Base-by-base conservation (phyloP, 2,113 vertebrate species). In the Nothocercus julius region DNA sequence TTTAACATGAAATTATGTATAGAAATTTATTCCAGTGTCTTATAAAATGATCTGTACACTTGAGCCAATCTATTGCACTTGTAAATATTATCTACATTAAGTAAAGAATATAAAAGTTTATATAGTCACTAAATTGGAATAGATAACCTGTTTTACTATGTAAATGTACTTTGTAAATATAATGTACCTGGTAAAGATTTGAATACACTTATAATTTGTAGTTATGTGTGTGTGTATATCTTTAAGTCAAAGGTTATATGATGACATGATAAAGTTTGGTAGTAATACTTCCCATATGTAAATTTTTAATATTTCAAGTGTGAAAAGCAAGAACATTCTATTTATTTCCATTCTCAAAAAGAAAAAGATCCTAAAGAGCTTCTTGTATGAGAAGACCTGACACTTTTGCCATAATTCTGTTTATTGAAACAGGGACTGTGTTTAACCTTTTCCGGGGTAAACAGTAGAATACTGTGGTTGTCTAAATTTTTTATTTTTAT, bases 371-470 rank as follows among this genome's bases (percentile, higher is more conserved):
- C 3, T 1, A 24, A 80, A 67, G 12, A 66, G 12, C 28, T 81
- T 81, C 4, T 63, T 62, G 5, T 1, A 4, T 25, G 20, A 42
- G 20, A 38, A 69, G 30, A 45, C 7, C 32, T 32, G 45, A 49
- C 7, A 1, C 11, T 38, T n/a, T 38, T 53, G 4, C 15, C 56
- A 0, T n/a, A 9, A 2, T 59, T 76, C 30, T 18, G 1, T 74
- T 78, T 19, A 13, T 45, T 78, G 62, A 11, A 82, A 47, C 17
- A 62, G 16, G 42, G 42, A 44, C 42, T 36, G 8, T 36, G 8
- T 36, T 36, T 36, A 36, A 36, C 36, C 8, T 36, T 30, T n/a
- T 17, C 13, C 15, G 16, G 9, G 28, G 15, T 28, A 27, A 16
- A 30, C 28, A 30, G 54, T 28, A 56, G 22, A 72, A 9, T 64